Base-by-base conservation (phyloP, 2,888 invertebrate genomes). In the Gastracanthus pulcherrimus region DNA sequence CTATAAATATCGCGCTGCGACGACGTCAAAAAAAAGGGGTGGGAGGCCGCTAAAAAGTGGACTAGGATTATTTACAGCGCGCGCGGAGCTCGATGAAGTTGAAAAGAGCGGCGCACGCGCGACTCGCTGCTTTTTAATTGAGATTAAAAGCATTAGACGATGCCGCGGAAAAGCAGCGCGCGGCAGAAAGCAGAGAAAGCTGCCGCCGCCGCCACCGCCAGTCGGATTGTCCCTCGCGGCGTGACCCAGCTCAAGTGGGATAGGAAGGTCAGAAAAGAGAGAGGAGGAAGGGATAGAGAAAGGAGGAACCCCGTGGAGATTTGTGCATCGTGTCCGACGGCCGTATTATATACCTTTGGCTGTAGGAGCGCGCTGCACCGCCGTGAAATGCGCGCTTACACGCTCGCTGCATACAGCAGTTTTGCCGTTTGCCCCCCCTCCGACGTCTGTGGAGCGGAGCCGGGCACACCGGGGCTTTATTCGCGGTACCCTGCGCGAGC, bases 1-100 rank as follows among this genome's bases (percentile, higher is more conserved):
- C 69, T 45, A 76, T 76, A 69, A 76, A 76, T 76, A 76, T 76
- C 76, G 69, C 38, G 19, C 9, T n/a, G 34, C 41, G 41, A 23
- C 23, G 31, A 19, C 3, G 19, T 48, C 13, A 41, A 41, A 19
- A 4, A n/a, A 26, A 60, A 72, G n/a, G n/a, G n/a, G n/a, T n/a
- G n/a, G n/a, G n/a, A n/a, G n/a, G n/a, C n/a, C n/a, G n/a, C n/a
- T n/a, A 72, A 72, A 60, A 72, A 36, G 23, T 6, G 55, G 19
- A 51, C 31, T n/a, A 23, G 23, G 31, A 55, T 55, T 55, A 36
- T 36, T 58, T 71, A 34, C 55, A 16, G 16, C 36, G 13, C 36
- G 6, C n/a, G 23, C 19, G 36, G 26, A 19, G n/a, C 9, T 23
- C 51, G 23, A 38, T 38, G 13, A 38, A 38, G 13, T 5, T 19